Evolutionary conservation across 2,113 vertebrate genomes (phyloP).

Genomic region (Regulus satrapa): DNA sequence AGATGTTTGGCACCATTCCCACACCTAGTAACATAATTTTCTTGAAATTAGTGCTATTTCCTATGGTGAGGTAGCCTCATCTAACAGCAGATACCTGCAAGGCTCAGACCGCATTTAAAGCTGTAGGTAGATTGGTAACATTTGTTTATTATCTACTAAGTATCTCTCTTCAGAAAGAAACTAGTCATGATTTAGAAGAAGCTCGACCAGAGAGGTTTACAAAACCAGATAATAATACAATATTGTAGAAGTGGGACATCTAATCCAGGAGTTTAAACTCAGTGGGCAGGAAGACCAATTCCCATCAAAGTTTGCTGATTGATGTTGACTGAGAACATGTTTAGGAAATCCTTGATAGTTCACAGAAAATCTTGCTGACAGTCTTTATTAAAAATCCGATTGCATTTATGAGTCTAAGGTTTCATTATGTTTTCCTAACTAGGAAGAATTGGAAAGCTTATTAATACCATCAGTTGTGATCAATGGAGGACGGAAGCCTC

Average conservation of each 20-base stretch:
- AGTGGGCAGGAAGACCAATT: not conserved
- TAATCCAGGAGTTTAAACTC: not conserved
- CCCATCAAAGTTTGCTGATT: not conserved
- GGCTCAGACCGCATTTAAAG: not conserved
- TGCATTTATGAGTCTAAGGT: not conserved
- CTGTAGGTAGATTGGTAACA: not conserved
- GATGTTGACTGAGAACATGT: not conserved
- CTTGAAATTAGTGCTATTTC: not conserved
- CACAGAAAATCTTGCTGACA: not conserved
- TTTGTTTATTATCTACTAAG: not conserved
- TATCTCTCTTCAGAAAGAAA: not conserved
- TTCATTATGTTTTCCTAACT: conserved; percentile 23
- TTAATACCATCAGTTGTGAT: conserved; percentile 75
- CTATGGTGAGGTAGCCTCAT: not conserved
- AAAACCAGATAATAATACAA: not conserved
- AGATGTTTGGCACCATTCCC: not conserved
- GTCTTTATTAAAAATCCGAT: not conserved
- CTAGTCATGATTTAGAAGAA: not conserved
- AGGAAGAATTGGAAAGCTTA: conserved; percentile 83
- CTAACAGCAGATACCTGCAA: not conserved
- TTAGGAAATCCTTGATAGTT: not conserved
- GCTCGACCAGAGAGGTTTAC: not conserved
- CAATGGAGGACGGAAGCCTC: conserved; percentile 68
- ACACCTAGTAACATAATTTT: not conserved
- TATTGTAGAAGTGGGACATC: not conserved